Evolutionary conservation across 2,797 vertebrate genomes (phyloP), one percentile per base, ranked within the genome.

Genomic region (Notolabrus celidotus): DNA sequence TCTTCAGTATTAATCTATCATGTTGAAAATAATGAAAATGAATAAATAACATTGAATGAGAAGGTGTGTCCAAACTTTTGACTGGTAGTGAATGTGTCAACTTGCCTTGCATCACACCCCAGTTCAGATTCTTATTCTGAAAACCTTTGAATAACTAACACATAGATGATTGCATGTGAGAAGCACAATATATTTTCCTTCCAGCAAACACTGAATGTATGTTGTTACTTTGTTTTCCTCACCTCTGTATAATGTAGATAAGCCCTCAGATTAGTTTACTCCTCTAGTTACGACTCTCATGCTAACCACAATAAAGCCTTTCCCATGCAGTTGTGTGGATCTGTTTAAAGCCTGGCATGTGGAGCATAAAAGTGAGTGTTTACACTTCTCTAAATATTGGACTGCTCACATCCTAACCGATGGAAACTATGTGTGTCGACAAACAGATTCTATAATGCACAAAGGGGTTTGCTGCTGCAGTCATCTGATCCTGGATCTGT

Each of bases 401-500:
- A 77, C 80, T 57, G 51, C 58, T 77, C 39, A 58, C 57, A 53
- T 52, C 52, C 19, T 65, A 53, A 4, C 34, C 79, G 52, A 54
- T 86, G 82, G 79, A 87, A 89, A 89, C 61, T 71, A 52, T 64
- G 54, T 54, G 46, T 71, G 82, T 82, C 36, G 1, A 74, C 58
- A 49, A 75, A 74, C 63, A 59, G 25, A 43, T 71, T 81, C 67
- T 68, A 47, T 66, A 86, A 78, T 57, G 67, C 78, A 74, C 51
- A n/a, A 29, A 71, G 47, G n/a, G 70, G 29, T 62, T 87, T 67
- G 45, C 69, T 66, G 45, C 69, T 79, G 83, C 62, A 84, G 83
- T 82, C 80, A 82, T 89, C 77, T 79, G 83, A 89, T 88, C 64
- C 63, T 80, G 80, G 85, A 82, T 74, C 65, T 64, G 64, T 79